Conservation (phyloP, 2,113 vertebrate species). For the Caloenas nicobarica region DNA sequence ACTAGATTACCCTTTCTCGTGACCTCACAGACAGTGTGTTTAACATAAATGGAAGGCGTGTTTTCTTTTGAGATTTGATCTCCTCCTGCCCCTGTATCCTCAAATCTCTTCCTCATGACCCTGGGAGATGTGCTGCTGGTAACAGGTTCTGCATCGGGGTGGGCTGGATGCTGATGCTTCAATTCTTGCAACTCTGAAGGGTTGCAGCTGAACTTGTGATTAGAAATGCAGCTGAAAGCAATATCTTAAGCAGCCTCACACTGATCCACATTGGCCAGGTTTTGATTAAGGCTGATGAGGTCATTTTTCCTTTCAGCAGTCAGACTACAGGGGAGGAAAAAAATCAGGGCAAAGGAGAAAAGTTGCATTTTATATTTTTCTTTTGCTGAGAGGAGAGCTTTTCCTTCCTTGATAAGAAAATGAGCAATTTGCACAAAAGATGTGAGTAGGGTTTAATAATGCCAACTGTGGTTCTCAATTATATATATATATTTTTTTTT, state of each 20-base stretch:
- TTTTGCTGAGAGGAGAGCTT: background rate
- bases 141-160: background rate
- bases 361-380: background rate
- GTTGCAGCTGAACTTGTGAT: background rate
- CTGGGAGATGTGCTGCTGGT: background rate
- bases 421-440: background rate
- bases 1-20: background rate
- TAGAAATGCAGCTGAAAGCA: background rate
- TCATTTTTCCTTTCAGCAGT: background rate
- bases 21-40: background rate
- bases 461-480: background rate
- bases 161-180: background rate
- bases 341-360: background rate
- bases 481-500: background rate
- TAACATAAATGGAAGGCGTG: accelerated
- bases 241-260: background rate
- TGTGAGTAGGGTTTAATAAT: background rate
- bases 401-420: background rate
- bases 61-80: background rate
- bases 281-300: background rate
- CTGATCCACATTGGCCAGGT: background rate
- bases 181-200: background rate
- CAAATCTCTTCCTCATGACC: background rate
- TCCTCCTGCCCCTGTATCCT: background rate
- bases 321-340: background rate